Evolutionary conservation across 2,797 vertebrate species (phyloP).

Genomic region (Cryptoprocta ferox): DNA sequence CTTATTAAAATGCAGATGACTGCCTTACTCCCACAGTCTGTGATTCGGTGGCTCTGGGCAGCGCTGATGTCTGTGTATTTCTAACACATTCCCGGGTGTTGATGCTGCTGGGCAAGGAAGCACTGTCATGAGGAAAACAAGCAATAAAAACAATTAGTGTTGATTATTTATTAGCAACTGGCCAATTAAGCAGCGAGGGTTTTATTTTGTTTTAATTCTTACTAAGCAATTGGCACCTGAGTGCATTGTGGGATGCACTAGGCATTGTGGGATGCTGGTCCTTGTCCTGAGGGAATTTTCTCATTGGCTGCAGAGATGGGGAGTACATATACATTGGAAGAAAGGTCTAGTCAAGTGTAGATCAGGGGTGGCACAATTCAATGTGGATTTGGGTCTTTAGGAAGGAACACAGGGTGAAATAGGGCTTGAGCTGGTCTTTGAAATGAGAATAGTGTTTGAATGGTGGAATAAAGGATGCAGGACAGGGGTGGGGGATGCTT

Average conservation of each 20-base stretch:
- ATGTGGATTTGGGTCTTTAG: not conserved
- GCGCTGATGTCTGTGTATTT: not conserved
- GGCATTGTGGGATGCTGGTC: not conserved
- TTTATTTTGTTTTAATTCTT: not conserved
- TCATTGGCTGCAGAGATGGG: not conserved
- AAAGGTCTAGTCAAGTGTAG: not conserved
- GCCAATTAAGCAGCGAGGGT: not conserved
- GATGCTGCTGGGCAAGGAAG: not conserved
- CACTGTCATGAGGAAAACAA: not conserved
- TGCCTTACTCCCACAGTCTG: not conserved
- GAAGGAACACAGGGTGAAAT: not conserved
- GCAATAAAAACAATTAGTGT: not conserved
- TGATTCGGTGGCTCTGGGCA: not conserved
- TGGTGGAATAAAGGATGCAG: not conserved
- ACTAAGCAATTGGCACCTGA: not conserved
- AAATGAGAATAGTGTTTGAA: not conserved
- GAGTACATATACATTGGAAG: not conserved
- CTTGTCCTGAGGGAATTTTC: not conserved
- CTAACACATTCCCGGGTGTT: not conserved
- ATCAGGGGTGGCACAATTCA: not conserved
- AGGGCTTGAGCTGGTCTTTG: not conserved
- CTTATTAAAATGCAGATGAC: not conserved
- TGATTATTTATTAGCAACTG: not conserved
- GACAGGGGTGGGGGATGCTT: not conserved
- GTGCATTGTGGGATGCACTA: too few relatives aligned